Evolutionary conservation across 92 coral and sea anemone species (phyloP).

Genomic region (Parazoanthus darwini): DNA sequence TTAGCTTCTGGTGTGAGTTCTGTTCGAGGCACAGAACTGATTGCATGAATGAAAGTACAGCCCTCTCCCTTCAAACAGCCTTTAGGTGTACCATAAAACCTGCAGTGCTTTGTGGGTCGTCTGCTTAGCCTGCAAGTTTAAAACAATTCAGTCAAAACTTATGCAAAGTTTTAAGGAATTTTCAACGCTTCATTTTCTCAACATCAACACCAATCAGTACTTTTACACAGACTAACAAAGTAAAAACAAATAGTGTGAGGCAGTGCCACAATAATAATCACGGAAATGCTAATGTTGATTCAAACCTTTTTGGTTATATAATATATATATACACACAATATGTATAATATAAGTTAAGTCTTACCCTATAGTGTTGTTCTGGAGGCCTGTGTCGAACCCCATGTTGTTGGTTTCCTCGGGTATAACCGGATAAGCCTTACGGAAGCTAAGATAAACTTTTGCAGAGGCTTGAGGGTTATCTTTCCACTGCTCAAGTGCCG

Average conservation of each 20-base stretch:
- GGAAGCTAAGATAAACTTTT: constrained; percentile 18
- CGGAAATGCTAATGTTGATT: too few species aligned
- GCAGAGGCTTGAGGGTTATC: constrained; percentile 17
- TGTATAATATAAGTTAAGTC: not conserved
- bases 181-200: not conserved
- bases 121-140: not conserved
- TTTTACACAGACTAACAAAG: too few species aligned
- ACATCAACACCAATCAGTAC: not conserved
- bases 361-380: constrained; percentile 1
- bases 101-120: constrained; percentile 16
- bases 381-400: not conserved
- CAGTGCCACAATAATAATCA: too few species aligned
- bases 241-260: too few species aligned
- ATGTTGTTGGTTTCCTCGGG: not conserved
- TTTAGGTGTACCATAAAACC: constrained; percentile 33
- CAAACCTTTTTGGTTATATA: too few species aligned
- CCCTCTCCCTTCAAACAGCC: constrained; percentile 45
- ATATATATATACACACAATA: too few species aligned
- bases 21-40: not conserved
- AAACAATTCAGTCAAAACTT: not conserved
- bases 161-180: not conserved
- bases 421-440: constrained; percentile 29
- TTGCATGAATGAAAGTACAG: constrained; percentile 40
- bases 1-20: not conserved
- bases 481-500: constrained; percentile 35